Evolutionary conservation across 1,140 invertebrate genomes (phyloP).

Genomic region (Trypoxylus dichotomus): DNA sequence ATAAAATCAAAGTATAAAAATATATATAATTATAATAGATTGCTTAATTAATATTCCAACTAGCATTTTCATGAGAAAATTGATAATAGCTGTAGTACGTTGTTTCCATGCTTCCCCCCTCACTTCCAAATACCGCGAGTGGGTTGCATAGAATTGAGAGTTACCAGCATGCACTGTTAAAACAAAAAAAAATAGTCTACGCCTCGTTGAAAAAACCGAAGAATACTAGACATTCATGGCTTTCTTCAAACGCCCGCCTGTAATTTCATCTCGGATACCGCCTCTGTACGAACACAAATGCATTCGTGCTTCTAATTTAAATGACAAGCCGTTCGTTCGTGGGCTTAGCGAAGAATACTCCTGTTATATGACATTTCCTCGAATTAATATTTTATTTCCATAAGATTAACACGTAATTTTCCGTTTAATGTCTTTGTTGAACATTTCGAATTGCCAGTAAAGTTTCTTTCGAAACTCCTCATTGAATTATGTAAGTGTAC

Average conservation of each 20-base stretch:
- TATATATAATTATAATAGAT: too few species aligned
- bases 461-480: not conserved
- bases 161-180: conserved; percentile 4
- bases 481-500: not conserved
- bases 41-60: too few species aligned
- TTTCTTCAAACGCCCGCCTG: conserved; percentile 21
- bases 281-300: conserved; percentile 19
- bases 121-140: not conserved
- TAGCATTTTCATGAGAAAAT: not conserved
- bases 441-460: not conserved
- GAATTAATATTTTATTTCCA: not conserved
- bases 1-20: too few species aligned
- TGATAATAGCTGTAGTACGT: not conserved
- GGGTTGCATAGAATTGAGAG: conserved; percentile 18
- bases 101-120: not conserved
- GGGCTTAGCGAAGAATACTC: not conserved
- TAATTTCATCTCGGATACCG: conserved; percentile 7
- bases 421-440: conserved; percentile 9
- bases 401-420: not conserved
- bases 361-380: conserved; percentile 14
- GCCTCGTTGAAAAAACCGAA: not conserved
- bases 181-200: conserved; percentile 15
- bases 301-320: conserved; percentile 15
- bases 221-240: conserved; percentile 23
- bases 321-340: not conserved